phyloP scores from a whole-genome alignment of 2,888 invertebrate species.

The Megaustenia siamemsis region DNA sequence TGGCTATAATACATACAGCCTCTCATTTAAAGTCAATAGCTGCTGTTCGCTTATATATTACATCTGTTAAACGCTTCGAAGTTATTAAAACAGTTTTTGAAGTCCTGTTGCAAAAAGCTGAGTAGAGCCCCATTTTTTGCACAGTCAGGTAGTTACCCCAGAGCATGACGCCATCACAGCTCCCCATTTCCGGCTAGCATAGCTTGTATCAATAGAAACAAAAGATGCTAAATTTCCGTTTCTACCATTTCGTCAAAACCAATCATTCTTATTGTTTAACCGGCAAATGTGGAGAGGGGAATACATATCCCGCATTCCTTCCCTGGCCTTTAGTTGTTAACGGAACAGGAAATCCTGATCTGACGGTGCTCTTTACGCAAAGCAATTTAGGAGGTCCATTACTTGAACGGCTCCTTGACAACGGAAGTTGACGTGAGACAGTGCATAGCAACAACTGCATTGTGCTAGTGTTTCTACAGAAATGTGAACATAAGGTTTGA shows the following conservation, averaged over 20 bases:
- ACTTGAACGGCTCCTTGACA: constrained; percentile 12
- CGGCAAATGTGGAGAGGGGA: background rate
- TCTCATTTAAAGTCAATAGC: too few relatives aligned
- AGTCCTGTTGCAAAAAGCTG: too few relatives aligned
- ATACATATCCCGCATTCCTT: background rate
- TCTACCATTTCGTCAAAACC: background rate
- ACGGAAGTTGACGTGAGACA: constrained; percentile 17
- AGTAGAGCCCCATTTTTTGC: too few relatives aligned
- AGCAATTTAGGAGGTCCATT: constrained; percentile 14
- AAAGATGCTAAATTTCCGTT: background rate
- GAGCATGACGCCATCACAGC: too few relatives aligned
- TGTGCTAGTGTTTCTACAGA: background rate
- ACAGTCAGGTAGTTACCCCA: too few relatives aligned
- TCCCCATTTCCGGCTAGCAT: background rate
- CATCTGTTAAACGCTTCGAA: too few relatives aligned
- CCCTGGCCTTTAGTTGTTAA: background rate
- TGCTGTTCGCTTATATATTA: too few relatives aligned
- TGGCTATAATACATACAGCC: too few relatives aligned
- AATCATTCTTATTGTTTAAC: background rate
- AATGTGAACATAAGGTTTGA: background rate
- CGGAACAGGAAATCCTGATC: constrained; percentile 5
- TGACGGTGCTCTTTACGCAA: background rate
- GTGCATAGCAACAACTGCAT: constrained; percentile 14
- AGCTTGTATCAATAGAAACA: background rate
- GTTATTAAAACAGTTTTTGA: too few relatives aligned